These are phyloP conservation scores for Engraulis encrasicolus DNA, from an alignment of 2,113 vertebrate species.

Conservation along the genomic window DNA sequence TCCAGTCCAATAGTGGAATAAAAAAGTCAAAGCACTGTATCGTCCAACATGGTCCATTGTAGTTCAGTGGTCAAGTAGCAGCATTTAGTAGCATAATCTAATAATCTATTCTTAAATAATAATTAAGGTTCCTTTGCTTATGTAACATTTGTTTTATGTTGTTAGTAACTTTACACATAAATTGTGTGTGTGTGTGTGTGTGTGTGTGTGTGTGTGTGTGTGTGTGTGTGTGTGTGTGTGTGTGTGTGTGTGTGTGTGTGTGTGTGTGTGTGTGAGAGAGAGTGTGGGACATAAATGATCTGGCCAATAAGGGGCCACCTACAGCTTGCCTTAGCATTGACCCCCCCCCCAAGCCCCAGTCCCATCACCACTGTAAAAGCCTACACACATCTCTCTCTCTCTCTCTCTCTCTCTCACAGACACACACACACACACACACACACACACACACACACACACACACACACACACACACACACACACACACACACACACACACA, in stretches of 20 bases:
- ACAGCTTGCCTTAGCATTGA: slow-evolving; percentile 58
- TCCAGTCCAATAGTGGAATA: too few species aligned
- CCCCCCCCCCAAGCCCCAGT: slow-evolving; percentile 45
- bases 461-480: slow-evolving; percentile 16
- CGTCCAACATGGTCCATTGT: too few species aligned
- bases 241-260: background rate
- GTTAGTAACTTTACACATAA: too few species aligned
- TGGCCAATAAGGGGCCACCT: slow-evolving; percentile 67
- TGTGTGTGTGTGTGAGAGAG: background rate
- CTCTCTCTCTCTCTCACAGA: too few species aligned
- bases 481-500: slow-evolving; percentile 27
- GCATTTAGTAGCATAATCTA: too few species aligned
- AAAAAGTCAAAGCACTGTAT: too few species aligned
- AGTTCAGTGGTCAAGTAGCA: too few species aligned
- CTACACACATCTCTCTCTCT: too few species aligned
- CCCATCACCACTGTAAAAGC: slow-evolving; percentile 64
- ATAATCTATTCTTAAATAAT: too few species aligned
- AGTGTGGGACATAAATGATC: slow-evolving; percentile 63
- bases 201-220: background rate
- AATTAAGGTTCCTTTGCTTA: too few species aligned
- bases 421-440: slow-evolving; percentile 50
- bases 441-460: slow-evolving; percentile 11
- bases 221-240: background rate
- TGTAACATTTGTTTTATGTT: too few species aligned
- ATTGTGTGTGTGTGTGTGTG: too few species aligned